These are phyloP conservation scores for Dasypolia templi DNA, from an alignment of 2,888 invertebrate genomes.

Conservation along the genomic window DNA sequence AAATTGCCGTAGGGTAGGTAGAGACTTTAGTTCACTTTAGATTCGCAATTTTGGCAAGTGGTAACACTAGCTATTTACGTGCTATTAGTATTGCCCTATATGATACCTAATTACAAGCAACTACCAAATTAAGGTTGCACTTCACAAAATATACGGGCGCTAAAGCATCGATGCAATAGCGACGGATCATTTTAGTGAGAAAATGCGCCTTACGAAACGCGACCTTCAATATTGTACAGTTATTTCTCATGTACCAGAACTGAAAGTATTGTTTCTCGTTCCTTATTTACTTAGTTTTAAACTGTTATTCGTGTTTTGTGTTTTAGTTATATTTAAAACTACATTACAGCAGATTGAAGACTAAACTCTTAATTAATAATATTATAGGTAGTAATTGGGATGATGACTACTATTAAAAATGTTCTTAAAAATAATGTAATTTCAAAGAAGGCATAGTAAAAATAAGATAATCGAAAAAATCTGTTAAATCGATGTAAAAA, in stretches of 20 bases:
- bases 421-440: too few species aligned
- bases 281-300: conserved; percentile 33
- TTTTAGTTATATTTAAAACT: conserved; percentile 9
- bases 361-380: background rate
- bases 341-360: conserved; percentile 3
- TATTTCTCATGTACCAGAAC: conserved; percentile 58
- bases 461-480: too few species aligned
- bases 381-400: background rate
- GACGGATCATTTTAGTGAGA: conserved; percentile 73
- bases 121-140: background rate
- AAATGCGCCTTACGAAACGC: conserved; percentile 74
- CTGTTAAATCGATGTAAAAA: too few species aligned
- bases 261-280: conserved; percentile 51
- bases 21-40: too few species aligned
- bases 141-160: conserved; percentile 15
- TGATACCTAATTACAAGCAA: background rate
- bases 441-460: too few species aligned
- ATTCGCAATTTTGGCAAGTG: background rate
- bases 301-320: background rate
- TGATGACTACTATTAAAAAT: too few species aligned
- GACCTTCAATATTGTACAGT: conserved; percentile 74
- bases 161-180: conserved; percentile 61
- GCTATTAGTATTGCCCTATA: background rate
- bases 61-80: background rate
- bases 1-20: background rate